Percentiles rank a stretch among this genome's conserved stretches.
These are phyloP conservation scores for Actinia tenebrosa DNA, from an alignment of 64 coral and sea anemone species.

Conservation along the genomic window DNA sequence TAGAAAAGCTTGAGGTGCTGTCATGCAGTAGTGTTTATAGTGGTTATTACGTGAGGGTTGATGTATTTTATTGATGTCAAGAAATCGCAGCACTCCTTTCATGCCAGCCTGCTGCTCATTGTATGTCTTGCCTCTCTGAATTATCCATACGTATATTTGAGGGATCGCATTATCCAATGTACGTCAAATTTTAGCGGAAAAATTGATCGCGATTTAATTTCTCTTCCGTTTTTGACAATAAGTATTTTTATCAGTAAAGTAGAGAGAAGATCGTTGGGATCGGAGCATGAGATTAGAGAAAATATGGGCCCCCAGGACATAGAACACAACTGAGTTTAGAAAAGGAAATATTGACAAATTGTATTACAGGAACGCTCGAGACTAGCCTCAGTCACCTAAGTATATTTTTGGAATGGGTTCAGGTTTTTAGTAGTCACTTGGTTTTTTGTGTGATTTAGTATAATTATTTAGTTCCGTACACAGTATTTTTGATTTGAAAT, in stretches of 20 bases:
- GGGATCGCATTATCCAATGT: background rate
- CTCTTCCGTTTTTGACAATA: slow-evolving; percentile 16
- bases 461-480: background rate
- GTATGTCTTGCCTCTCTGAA: background rate
- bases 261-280: slow-evolving; percentile 5
- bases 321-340: background rate
- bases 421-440: background rate
- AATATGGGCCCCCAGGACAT: background rate
- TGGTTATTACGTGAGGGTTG: background rate
- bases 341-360: background rate
- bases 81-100: background rate
- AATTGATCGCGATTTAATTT: background rate
- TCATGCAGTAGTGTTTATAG: background rate
- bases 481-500: background rate
- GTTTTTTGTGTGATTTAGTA: background rate
- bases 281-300: background rate
- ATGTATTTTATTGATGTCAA: slow-evolving; percentile 8
- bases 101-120: background rate
- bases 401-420: background rate
- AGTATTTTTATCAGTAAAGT: slow-evolving; percentile 29
- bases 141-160: slow-evolving; percentile 16
- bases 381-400: background rate
- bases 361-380: slow-evolving; percentile 1
- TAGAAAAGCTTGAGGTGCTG: background rate
- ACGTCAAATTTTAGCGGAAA: slow-evolving; percentile 3